These are phyloP conservation scores for Apeltes quadracus DNA, from an alignment of 2,113 vertebrate species.

Conservation along the genomic window DNA sequence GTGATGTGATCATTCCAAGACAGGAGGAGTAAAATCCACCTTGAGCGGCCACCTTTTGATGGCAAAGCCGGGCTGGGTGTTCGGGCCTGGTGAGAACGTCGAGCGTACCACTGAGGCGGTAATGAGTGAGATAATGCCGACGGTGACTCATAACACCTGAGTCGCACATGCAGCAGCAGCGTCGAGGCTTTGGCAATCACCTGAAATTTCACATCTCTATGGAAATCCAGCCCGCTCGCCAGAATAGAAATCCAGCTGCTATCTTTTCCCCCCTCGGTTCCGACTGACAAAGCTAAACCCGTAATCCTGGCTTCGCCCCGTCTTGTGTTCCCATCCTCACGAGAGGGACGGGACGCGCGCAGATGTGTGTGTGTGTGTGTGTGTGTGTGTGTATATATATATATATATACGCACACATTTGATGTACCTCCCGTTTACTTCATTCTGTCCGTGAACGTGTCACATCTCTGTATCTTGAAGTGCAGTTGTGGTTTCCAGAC, in stretches of 20 bases:
- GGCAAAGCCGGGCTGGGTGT: conserved; percentile 45
- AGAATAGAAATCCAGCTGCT: conserved; percentile 57
- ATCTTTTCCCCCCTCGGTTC: conserved; percentile 41
- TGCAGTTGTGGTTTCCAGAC: conserved; percentile 61
- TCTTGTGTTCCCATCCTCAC: conserved; percentile 59
- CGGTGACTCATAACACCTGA: conserved; percentile 68
- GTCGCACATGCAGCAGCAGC: conserved; percentile 35
- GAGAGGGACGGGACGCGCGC: conserved; percentile 52
- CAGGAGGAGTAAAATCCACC: too few species aligned
- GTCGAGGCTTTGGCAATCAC: conserved; percentile 42
- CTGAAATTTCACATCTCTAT: conserved; percentile 48
- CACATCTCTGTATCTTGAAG: conserved; percentile 48
- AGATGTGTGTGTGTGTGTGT: conserved; percentile 59
- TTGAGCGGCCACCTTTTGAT: conserved; percentile 47
- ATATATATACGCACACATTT: neutral
- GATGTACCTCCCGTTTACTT: conserved; percentile 39
- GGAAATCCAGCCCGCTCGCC: conserved; percentile 39
- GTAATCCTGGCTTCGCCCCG: conserved; percentile 70
- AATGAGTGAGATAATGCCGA: conserved; percentile 62
- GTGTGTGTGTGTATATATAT: too few species aligned
- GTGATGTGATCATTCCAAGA: conserved; percentile 3
- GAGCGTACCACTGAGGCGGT: conserved; percentile 18
- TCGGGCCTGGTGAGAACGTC: conserved; percentile 34
- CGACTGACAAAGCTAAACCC: conserved; percentile 69
- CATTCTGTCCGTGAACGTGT: conserved; percentile 32